These are phyloP conservation scores for Bombyx mandarina DNA, from an alignment of 1,140 invertebrate genomes.

Conservation along the genomic window DNA sequence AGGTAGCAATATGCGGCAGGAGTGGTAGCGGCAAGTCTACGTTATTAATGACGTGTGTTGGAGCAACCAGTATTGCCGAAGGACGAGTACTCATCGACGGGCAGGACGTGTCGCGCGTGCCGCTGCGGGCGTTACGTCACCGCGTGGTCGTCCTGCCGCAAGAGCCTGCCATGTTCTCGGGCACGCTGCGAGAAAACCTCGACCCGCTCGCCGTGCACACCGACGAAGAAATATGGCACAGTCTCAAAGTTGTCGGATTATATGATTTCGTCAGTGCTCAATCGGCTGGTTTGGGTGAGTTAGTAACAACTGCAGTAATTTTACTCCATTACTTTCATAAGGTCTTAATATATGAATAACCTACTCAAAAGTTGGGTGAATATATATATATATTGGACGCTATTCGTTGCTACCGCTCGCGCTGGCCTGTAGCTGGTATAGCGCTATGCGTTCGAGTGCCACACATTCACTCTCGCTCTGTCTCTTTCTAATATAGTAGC, in stretches of 20 bases:
- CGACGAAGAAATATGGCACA: constrained; percentile 84
- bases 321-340: too few species aligned
- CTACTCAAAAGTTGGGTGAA: too few species aligned
- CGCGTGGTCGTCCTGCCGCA: constrained; percentile 93
- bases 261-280: constrained; percentile 80
- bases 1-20: constrained; percentile 85
- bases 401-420: too few species aligned
- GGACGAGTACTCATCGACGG: constrained; percentile 82
- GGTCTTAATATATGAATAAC: too few species aligned
- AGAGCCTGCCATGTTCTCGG: constrained; percentile 90
- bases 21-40: constrained; percentile 88
- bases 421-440: too few species aligned
- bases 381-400: too few species aligned
- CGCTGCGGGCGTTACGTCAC: constrained; percentile 81
- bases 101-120: constrained; percentile 76
- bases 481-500: too few species aligned
- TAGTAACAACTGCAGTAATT: background rate
- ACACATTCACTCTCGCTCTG: too few species aligned
- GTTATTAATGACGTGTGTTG: constrained; percentile 78
- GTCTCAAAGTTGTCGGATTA: constrained; percentile 75
- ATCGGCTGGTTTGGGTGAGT: constrained; percentile 76
- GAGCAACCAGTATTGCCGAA: constrained; percentile 74
- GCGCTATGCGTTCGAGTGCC: too few species aligned
- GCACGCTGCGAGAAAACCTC: constrained; percentile 92
- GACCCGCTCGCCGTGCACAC: constrained; percentile 82